phyloP scores from a whole-genome alignment of 2,888 invertebrate species.

The Tetheella fluctuosa region DNA sequence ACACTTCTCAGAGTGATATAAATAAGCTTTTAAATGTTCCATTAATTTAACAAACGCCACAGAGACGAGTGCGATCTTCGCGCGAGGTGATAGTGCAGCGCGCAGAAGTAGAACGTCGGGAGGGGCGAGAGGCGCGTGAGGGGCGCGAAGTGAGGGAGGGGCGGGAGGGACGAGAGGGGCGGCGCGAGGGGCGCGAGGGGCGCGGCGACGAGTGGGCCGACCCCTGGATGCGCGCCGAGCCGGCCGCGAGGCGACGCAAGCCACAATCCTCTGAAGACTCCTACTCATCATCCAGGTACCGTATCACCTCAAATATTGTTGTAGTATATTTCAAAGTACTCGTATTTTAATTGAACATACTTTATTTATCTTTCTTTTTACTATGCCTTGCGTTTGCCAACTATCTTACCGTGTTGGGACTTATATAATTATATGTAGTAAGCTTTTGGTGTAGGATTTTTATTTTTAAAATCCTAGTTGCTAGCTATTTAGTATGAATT shows the following conservation, averaged over 20 bases:
- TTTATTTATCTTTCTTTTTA: too few relatives aligned
- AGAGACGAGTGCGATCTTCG: constrained; percentile 84
- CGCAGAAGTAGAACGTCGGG: constrained; percentile 81
- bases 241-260: constrained; percentile 71
- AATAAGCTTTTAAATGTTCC: neutral
- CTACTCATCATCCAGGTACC: constrained; percentile 77
- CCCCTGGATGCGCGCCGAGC: constrained; percentile 93
- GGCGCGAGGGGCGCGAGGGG: constrained; percentile 45
- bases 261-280: constrained; percentile 76
- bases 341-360: too few relatives aligned
- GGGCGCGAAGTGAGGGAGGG: constrained; percentile 40
- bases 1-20: neutral
- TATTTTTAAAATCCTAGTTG: too few relatives aligned
- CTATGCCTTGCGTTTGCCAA: too few relatives aligned
- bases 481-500: too few relatives aligned
- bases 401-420: too few relatives aligned
- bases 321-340: too few relatives aligned
- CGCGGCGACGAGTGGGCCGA: constrained; percentile 97
- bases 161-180: constrained; percentile 38
- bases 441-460: too few relatives aligned
- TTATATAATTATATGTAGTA: too few relatives aligned
- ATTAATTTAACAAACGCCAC: neutral
- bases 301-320: neutral
- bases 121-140: constrained; percentile 84
- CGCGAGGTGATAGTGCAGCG: constrained; percentile 90